Conservation (phyloP, 92 coral and sea anemone genomes). For the Heteractis magnifica region DNA sequence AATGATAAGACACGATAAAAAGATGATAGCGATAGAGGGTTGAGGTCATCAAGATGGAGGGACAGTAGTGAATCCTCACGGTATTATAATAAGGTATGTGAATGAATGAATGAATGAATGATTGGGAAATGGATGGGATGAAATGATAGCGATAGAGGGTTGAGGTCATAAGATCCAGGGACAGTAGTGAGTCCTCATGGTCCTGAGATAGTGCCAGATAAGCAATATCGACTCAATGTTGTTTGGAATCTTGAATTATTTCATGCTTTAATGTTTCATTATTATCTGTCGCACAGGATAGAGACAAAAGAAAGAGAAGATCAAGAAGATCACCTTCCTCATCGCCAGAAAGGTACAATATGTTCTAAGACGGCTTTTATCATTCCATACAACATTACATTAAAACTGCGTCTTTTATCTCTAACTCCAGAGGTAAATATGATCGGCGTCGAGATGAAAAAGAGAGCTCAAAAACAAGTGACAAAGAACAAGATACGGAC, state of each 20-base stretch:
- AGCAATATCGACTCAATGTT: no score
- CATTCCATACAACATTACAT: neutral
- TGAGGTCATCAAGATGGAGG: neutral
- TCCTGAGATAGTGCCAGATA: neutral
- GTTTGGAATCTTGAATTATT: no score
- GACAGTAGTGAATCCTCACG: neutral
- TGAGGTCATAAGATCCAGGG: slow-evolving; percentile 66
- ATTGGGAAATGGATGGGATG: neutral
- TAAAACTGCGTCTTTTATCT: neutral
- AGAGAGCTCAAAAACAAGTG: slow-evolving; percentile 46
- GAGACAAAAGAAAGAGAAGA: slow-evolving; percentile 70
- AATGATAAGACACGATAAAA: neutral
- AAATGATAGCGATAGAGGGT: slow-evolving; percentile 40
- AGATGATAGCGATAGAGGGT: neutral
- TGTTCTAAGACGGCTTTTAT: neutral
- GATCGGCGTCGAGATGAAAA: slow-evolving; percentile 47
- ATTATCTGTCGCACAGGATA: slow-evolving; percentile 37
- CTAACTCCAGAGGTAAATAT: slow-evolving; percentile 38
- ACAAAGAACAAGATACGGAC: slow-evolving; percentile 32
- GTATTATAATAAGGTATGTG: neutral
- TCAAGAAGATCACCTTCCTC: slow-evolving; percentile 66
- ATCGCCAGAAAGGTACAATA: slow-evolving; percentile 74
- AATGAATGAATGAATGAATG: neutral
- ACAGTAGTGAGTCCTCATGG: slow-evolving; percentile 59
- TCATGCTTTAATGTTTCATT: no score